Evolutionary conservation across 2,888 invertebrate species (phyloP).

Genomic region (Torymus auratus): DNA sequence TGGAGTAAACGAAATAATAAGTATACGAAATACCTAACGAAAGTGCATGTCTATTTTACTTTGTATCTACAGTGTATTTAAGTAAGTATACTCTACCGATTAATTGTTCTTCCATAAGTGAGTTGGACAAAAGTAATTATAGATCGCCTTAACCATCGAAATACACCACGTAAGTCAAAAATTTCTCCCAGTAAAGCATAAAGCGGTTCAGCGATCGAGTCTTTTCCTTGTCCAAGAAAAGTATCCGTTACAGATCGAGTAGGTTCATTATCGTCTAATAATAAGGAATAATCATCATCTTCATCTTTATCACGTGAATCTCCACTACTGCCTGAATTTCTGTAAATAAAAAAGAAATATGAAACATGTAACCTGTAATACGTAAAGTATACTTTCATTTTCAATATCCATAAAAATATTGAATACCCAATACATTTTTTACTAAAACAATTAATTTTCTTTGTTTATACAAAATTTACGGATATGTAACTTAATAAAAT

Average conservation of each 20-base stretch:
- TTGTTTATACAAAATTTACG: no score
- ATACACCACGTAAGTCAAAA: constrained; percentile 93
- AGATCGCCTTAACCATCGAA: constrained; percentile 91
- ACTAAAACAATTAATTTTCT: no score
- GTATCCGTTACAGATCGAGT: constrained; percentile 73
- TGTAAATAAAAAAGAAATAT: constrained; percentile 5
- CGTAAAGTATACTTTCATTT: constrained; percentile 7
- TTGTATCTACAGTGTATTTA: not conserved
- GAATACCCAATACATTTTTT: no score
- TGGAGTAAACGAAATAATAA: not conserved
- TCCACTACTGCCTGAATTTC: constrained; percentile 66
- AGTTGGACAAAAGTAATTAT: constrained; percentile 94
- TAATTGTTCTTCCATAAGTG: constrained; percentile 94
- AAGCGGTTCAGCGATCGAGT: constrained; percentile 93
- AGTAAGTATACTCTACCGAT: constrained; percentile 79
- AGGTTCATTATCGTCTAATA: constrained; percentile 82
- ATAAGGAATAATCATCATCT: constrained; percentile 89
- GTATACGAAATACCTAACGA: no score
- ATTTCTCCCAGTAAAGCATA: constrained; percentile 92
- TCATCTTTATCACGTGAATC: constrained; percentile 86
- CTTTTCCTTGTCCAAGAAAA: constrained; percentile 79
- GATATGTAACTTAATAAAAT: no score
- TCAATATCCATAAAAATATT: not conserved
- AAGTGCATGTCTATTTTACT: not conserved
- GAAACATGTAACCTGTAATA: not conserved